These are phyloP conservation scores for Egretta garzetta DNA, from an alignment of 2,113 vertebrate species.

Conservation along the genomic window DNA sequence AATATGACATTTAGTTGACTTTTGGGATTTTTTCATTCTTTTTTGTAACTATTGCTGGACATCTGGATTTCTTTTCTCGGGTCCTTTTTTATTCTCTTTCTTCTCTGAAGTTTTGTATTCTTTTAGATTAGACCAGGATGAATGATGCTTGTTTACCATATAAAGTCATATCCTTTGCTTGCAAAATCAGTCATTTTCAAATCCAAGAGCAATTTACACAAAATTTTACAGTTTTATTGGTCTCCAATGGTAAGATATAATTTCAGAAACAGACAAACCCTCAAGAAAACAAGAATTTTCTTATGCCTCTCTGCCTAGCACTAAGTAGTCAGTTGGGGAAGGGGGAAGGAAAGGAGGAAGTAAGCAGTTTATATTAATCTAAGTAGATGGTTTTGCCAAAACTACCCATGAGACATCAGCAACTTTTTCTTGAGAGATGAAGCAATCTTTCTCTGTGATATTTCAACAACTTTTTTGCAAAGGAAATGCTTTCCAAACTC, in stretches of 20 bases:
- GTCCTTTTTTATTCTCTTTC: background rate
- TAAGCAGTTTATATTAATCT: slow-evolving; percentile 43
- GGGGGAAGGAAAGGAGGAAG: slow-evolving; percentile 15
- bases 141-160: slow-evolving; percentile 23
- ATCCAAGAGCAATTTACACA: slow-evolving; percentile 18
- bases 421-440: slow-evolving; percentile 8
- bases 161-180: slow-evolving; percentile 11
- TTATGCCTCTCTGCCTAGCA: background rate
- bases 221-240: slow-evolving; percentile 45
- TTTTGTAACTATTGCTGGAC: background rate
- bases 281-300: slow-evolving; percentile 33
- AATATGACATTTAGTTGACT: background rate
- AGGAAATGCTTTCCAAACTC: slow-evolving; percentile 1
- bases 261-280: slow-evolving; percentile 41
- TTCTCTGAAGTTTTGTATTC: background rate
- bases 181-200: slow-evolving; percentile 39
- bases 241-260: slow-evolving; percentile 31
- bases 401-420: slow-evolving; percentile 22
- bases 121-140: background rate
- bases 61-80: background rate
- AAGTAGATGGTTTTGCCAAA: slow-evolving; percentile 41
- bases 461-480: background rate
- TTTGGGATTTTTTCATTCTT: fast-evolving
- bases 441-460: slow-evolving; percentile 23
- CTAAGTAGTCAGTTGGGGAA: slow-evolving; percentile 41